Evolutionary conservation across 2,888 invertebrate species (phyloP), one percentile per base, ranked within the genome.

Genomic region (Drosophila kanekoi): DNA sequence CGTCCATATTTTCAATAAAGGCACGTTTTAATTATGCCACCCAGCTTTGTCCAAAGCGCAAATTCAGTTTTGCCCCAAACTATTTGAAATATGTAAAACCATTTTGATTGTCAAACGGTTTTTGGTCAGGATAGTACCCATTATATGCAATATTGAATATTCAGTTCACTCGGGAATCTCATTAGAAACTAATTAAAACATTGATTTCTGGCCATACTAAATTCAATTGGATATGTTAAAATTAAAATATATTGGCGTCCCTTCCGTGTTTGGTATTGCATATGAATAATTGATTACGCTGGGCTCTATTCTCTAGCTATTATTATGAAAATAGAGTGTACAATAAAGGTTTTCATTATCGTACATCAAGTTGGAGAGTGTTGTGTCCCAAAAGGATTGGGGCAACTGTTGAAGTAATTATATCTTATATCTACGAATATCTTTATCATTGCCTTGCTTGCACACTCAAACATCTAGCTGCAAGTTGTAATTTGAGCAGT

Each of bases 81-180:
- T 54, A 57, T 60, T 70, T 81, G 51, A 43, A 66, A 76, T 79
- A 69, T 79, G 80, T 54, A 68, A 66, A 79, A 68, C 61, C 67
- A 32, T 37, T 62, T 64, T 49, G 57, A 62, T 59, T 58, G 72
- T 56, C 58, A 59, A 77, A 66, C 23, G n/a, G n/a, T 57, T 53
- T 59, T 44, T n/a, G 13, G 44, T 10, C 62, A 10, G 44, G 54
- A 45, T 53, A 23, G 52, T 53, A 51, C 8, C 61, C 59, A 56
- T 47, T 69, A 33, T 33, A 49, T 73, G 52, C 61, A 64, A 52
- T 61, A 59, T 35, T 37, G 35, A 44, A 61, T 41, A n/a, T 45
- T 54, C 38, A 28, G 14, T n/a, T 20, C 1, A 20, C 9, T 13
- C 35, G 14, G 33, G 37, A 77, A 56, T 60, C 40, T 45, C 53